Evolutionary conservation across 2,113 vertebrate species (phyloP), one percentile per base, ranked within the genome.

Genomic region (Halichoerus grypus): DNA sequence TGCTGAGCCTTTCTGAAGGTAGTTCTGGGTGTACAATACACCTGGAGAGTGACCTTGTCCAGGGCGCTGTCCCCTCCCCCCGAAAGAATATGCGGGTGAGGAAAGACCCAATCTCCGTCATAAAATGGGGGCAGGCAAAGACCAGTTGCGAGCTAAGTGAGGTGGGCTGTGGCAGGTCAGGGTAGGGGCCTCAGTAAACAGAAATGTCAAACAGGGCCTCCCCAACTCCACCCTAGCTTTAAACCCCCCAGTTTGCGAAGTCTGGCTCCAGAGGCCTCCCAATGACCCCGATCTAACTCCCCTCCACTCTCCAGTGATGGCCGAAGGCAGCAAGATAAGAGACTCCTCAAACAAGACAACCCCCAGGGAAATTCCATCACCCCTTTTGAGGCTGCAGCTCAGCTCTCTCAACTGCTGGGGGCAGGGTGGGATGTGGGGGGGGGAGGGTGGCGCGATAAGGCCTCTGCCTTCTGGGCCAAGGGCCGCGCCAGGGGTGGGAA

Each of bases 181-280:
- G 79, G 76, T 46, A 86, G 88, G 94, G 81, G 95, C 97, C 92
- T 97, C 53, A 10, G 87, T 82, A 97, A 98, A 97, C 83, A 98
- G 86, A 84, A 89, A 65, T 46, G 89, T 96, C 93, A 76, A 96
- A 96, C 95, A 74, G 84, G 61, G 94, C 96, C 93, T 94, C 94
- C 97, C 90, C 92, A 49, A 79, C 71, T n/a, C 74, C 46, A 63
- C 94, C 89, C 61, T 33, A 0, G 72, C 89, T 84, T 93, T 82
- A 97, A 86, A 94, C 55, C 82, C 59, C 59, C 22, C 0, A 1
- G 22, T 55, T 63, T 80, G 49, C 69, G 53, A 71, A 91, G 96
- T 85, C 76, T 61, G 76, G 67, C 67, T 85, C 61, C 83, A n/a
- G 53, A 96, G 97, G 97, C 96, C 97, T 97, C 74, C 12, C 84